Base-by-base conservation (phyloP, 2,888 invertebrate species). In the Xanthorhoe spadicearia region DNA sequence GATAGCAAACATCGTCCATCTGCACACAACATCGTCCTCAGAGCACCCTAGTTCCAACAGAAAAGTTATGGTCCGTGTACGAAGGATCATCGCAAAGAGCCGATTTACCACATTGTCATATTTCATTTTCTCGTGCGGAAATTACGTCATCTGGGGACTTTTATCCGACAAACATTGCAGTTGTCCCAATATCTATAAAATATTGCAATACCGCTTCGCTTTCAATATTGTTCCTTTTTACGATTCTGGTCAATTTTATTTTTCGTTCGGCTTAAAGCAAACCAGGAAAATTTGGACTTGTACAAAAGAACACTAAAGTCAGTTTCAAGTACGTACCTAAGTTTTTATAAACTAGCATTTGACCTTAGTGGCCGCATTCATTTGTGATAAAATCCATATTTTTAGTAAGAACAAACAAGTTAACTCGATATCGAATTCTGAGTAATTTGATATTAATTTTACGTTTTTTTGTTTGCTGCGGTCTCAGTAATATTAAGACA, bases 1-100 rank as follows among this genome's bases (percentile, higher is more conserved):
- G 92, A 92, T 92, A 92, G 91, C 90, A 92, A 92, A 92, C 92
- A 90, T 85, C 83, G 92, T 92, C 91, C 93, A 92, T 92, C 92
- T 92, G 93, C 87, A 91, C 90, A 89, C 88, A 87, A 89, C 89
- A 81, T 38, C 83, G 79, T 82, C 76, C 71, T 77, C 78, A 64
- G 67, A 85, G 81, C 80, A 82, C 87, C 89, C 88, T 84, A 75
- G 80, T 76, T 83, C 82, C 83, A 85, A 80, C 79, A 83, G 80
- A 83, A 83, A 90, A 90, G 90, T 92, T 91, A 92, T 92, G 88
- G 88, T 87, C 56, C 52, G 89, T 90, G 89, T 89, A 90, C 89
- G 87, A 90, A 90, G 92, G 90, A 90, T 92, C 87, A 92, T 89
- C 84, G 87, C 46, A 78, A 75, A 86, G 86, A 85, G 83, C 85